These are phyloP conservation scores for Drosophila borborema DNA, from an alignment of 2,888 invertebrate species.

Conservation along the genomic window DNA sequence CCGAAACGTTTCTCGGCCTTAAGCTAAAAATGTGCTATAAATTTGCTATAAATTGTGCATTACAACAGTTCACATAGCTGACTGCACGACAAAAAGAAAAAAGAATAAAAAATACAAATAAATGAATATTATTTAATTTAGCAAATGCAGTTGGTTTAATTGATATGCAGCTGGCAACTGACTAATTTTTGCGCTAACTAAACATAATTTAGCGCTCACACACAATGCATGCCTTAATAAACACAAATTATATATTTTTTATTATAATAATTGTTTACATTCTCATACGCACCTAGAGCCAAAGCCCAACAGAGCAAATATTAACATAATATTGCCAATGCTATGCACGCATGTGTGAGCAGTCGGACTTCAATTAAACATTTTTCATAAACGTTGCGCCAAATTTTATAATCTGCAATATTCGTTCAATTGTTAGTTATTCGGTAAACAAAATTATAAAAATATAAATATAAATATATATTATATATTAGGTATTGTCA, in stretches of 20 bases:
- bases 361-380: constrained; percentile 30
- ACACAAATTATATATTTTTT: constrained; percentile 65
- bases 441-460: constrained; percentile 10
- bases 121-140: constrained; percentile 50
- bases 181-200: constrained; percentile 25
- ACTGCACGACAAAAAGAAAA: constrained; percentile 47
- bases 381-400: constrained; percentile 31
- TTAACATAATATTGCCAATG: constrained; percentile 49
- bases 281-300: constrained; percentile 7
- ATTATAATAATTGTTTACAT: constrained; percentile 38
- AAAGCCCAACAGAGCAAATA: constrained; percentile 28
- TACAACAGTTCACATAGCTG: constrained; percentile 6
- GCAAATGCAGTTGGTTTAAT: constrained; percentile 45
- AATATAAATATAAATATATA: not conserved
- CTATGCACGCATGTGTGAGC: constrained; percentile 13
- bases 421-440: constrained; percentile 39
- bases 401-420: constrained; percentile 43
- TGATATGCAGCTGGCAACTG: constrained; percentile 55
- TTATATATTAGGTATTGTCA: not conserved
- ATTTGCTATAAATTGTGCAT: constrained; percentile 31
- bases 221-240: constrained; percentile 67
- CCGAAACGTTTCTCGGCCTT: constrained; percentile 28
- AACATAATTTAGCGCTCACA: constrained; percentile 48
- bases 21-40: constrained; percentile 44
- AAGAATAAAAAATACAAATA: constrained; percentile 4